Evolutionary conservation across 1,140 invertebrate species (phyloP), one percentile per base, ranked within the genome.

Genomic region (Aphidius gifuensis): DNA sequence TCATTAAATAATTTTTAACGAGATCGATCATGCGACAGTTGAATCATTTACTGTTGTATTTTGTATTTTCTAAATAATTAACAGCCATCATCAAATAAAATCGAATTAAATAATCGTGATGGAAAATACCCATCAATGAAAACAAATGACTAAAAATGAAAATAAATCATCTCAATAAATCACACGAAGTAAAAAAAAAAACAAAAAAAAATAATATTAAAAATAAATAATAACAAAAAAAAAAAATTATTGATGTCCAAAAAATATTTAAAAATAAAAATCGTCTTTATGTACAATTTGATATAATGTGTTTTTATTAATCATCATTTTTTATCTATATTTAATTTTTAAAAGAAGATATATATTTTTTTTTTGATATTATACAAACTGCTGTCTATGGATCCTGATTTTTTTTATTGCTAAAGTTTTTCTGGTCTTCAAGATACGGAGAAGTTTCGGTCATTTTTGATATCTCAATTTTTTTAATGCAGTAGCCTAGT

Each of bases 211-310:
- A 38, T 42, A 42, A 58, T 42, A 57, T 48, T 42, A 60, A 9
- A 54, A 42, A 60, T 53, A 46, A 44, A 60, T 38, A 55, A 58
- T 40, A 39, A 61, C 48, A 67, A 45, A 62, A 42, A 60, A 50
- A 73, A 64, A 74, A 72, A 75, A 76, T 70, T 79, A 79, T 77
- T 70, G 77, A 72, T 77, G 75, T 76, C 74, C 74, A 79, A 72
- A 68, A 77, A 76, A 71, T 75, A 77, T 79, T 77, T 77, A 77
- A 77, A 71, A 77, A 77, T 75, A 77, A 79, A 76, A 75, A 75
- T 79, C 71, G 73, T 77, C 74, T 77, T 79, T 75, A 79, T 75
- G 75, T 77, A 76, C 74, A 77, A 75, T 77, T 77, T 76, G 56
- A 67, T 69, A 72, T 73, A 40, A 32, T 32, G 38, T 47, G 16